These are phyloP conservation scores for Cryptoblepharus egeriae DNA, from an alignment of 2,797 vertebrate species.

Conservation along the genomic window DNA sequence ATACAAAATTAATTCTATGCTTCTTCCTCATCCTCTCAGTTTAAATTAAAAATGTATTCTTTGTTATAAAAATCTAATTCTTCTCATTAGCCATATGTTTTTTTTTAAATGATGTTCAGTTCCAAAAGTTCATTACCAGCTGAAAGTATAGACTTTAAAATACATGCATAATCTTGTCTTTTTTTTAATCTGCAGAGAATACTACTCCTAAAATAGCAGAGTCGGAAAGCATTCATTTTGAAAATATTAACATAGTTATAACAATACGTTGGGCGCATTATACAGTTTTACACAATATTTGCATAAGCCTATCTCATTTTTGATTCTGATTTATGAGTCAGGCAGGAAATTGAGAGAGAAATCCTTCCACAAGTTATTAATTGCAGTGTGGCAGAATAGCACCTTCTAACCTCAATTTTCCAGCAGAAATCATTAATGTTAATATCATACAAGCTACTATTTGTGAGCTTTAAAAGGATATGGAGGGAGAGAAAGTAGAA, in stretches of 20 bases:
- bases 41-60: slow-evolving; percentile 61
- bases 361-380: slow-evolving; percentile 67
- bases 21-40: slow-evolving; percentile 59
- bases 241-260: not conserved
- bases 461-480: slow-evolving; percentile 55
- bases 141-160: slow-evolving; percentile 32
- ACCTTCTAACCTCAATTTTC: slow-evolving; percentile 72
- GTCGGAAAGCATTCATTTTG: not conserved
- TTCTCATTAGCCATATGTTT: slow-evolving; percentile 54
- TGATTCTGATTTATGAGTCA: slow-evolving; percentile 68
- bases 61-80: slow-evolving; percentile 62
- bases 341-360: slow-evolving; percentile 62
- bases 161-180: not conserved
- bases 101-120: slow-evolving; percentile 48
- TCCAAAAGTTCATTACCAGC: slow-evolving; percentile 54
- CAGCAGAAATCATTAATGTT: slow-evolving; percentile 65
- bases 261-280: slow-evolving; percentile 39
- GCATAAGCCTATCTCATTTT: slow-evolving; percentile 61
- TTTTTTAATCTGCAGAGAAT: slow-evolving; percentile 21
- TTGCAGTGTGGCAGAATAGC: slow-evolving; percentile 57
- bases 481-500: slow-evolving; percentile 13
- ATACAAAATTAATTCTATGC: slow-evolving; percentile 72
- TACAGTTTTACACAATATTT: slow-evolving; percentile 50
- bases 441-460: slow-evolving; percentile 52
- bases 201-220: slow-evolving; percentile 28